These are phyloP conservation scores for Rhodeus uyekii DNA, from an alignment of 2,797 vertebrate genomes.

Conservation along the genomic window DNA sequence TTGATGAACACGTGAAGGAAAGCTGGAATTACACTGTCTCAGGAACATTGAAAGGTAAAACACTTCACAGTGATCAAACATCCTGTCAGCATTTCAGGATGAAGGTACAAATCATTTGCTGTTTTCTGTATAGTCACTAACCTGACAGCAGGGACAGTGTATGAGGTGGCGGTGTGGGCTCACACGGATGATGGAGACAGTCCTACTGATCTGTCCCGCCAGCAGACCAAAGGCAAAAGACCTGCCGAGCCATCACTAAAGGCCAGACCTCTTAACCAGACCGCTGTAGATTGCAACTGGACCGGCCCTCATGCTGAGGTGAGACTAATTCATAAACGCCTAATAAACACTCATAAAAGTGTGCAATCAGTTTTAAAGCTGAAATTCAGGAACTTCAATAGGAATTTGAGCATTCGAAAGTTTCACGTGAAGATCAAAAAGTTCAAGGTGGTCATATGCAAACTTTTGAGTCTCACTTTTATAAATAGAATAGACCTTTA, in stretches of 20 bases:
- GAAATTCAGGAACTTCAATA: neutral
- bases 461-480: neutral
- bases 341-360: neutral
- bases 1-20: conserved; percentile 90
- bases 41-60: conserved; percentile 80
- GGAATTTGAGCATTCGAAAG: neutral
- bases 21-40: conserved; percentile 80
- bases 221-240: conserved; percentile 80
- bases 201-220: conserved; percentile 84
- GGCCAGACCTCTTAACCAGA: conserved; percentile 92
- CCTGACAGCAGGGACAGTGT: conserved; percentile 88
- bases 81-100: neutral
- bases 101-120: neutral
- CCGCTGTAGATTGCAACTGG: conserved; percentile 91
- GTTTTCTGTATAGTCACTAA: conserved; percentile 77
- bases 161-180: conserved; percentile 94
- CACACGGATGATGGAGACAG: conserved; percentile 91
- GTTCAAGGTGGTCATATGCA: neutral
- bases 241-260: conserved; percentile 85
- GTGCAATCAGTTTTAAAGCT: neutral
- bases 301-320: conserved; percentile 81
- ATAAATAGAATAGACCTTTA: neutral
- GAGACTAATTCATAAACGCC: neutral
- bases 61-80: neutral
- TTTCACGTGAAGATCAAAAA: neutral